These are phyloP conservation scores for Hephaestus fuliginosus DNA, from an alignment of 2,797 vertebrate genomes.

Conservation along the genomic window DNA sequence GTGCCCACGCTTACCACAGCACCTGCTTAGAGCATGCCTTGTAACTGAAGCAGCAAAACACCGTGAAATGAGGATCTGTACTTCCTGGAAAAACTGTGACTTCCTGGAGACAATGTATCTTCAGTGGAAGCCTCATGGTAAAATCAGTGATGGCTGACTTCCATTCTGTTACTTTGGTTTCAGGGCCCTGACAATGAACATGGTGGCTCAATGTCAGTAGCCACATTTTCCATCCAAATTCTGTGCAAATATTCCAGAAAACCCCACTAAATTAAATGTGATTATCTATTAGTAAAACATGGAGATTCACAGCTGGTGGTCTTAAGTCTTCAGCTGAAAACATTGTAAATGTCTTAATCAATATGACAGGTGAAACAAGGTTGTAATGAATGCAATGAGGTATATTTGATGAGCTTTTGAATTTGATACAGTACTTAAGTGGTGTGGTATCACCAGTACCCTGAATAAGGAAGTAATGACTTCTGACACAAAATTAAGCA, in stretches of 20 bases:
- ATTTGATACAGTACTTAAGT: background rate
- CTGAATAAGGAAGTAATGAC: background rate
- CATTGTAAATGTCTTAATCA: too few relatives aligned
- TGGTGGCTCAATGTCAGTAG: too few relatives aligned
- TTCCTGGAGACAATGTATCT: slow-evolving; percentile 5
- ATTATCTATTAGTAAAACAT: background rate
- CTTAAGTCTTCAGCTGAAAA: too few relatives aligned
- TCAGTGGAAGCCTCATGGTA: background rate
- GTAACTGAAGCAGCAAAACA: background rate
- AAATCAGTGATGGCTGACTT: background rate
- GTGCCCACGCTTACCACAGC: background rate
- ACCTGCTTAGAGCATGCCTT: background rate
- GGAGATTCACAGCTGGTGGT: background rate
- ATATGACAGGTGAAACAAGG: too few relatives aligned
- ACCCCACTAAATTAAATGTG: background rate
- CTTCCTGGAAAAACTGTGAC: slow-evolving; percentile 3
- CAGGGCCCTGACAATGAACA: background rate
- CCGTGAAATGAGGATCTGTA: background rate
- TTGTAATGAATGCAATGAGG: too few relatives aligned
- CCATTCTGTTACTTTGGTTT: background rate
- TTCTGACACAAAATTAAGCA: background rate
- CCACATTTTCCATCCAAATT: background rate
- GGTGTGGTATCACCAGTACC: too few relatives aligned
- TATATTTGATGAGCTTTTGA: too few relatives aligned
- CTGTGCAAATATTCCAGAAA: background rate